Percentiles rank a stretch among this genome's conserved stretches.
These are phyloP conservation scores for Sciurus carolinensis DNA, from an alignment of 2,797 vertebrate species.

Conservation along the genomic window DNA sequence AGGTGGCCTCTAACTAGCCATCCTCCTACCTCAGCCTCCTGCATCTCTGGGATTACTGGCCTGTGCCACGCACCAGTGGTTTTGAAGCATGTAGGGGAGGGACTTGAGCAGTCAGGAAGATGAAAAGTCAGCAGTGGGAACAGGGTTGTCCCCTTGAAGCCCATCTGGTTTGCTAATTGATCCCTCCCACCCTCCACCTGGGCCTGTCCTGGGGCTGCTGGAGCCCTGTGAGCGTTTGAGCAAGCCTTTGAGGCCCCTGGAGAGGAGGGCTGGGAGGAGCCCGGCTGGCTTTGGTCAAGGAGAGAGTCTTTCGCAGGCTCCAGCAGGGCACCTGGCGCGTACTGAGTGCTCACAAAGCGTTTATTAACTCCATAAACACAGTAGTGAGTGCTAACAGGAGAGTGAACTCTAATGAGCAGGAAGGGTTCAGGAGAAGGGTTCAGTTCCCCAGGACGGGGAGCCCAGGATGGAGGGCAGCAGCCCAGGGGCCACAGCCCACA, in stretches of 20 bases:
- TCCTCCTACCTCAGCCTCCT: neutral
- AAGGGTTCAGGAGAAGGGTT: neutral
- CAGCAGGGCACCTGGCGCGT: neutral
- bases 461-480: neutral
- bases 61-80: no score
- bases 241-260: neutral
- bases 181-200: neutral
- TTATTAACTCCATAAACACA: neutral
- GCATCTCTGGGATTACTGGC: neutral
- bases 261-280: neutral
- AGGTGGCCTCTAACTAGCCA: neutral
- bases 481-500: neutral
- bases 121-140: neutral
- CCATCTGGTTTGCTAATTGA: neutral
- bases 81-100: accelerated
- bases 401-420: neutral
- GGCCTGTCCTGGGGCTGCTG: neutral
- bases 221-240: neutral
- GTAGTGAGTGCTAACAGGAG: neutral
- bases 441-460: neutral
- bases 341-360: neutral
- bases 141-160: no score
- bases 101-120: no score
- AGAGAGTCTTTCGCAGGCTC: neutral
- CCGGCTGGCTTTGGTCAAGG: neutral